A percentile compares a stretch with the other conserved stretches of the same genome.
Evolutionary conservation across 2,797 vertebrate genomes (phyloP).

Genomic region (Gymnothorax reevesii): DNA sequence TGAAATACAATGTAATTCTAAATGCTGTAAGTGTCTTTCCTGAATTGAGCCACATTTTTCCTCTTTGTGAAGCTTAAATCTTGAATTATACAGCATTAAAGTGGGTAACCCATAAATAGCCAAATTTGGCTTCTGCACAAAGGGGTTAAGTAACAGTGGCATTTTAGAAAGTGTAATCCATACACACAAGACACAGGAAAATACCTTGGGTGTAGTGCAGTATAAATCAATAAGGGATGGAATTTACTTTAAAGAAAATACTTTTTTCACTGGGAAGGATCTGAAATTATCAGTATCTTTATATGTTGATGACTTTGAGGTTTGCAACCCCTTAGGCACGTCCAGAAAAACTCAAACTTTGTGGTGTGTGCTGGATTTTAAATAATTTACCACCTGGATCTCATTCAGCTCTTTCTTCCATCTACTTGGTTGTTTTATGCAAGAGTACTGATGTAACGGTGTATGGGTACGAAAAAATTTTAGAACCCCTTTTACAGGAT

Average conservation of each 20-base stretch:
- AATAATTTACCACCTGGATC: constrained; percentile 24
- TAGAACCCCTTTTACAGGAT: constrained; percentile 29
- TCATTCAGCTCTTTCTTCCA: constrained; percentile 27
- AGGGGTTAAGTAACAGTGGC: no score
- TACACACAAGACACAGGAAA: background rate
- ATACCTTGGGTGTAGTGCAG: background rate
- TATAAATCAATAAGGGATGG: constrained; percentile 6
- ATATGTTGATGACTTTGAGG: background rate
- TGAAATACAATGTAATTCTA: no score
- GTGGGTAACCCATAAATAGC: no score
- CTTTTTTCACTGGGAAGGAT: background rate
- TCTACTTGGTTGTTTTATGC: constrained; percentile 22
- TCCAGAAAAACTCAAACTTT: constrained; percentile 23
- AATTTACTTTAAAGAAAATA: background rate
- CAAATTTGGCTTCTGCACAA: no score
- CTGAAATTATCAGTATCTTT: background rate
- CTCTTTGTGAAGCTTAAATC: no score
- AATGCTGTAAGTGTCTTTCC: no score
- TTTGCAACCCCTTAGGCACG: constrained; percentile 4
- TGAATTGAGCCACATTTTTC: no score
- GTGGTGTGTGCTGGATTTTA: constrained; percentile 26
- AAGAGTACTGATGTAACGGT: constrained; percentile 26
- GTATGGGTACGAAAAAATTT: constrained; percentile 22
- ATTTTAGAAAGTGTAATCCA: background rate
- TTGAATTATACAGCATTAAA: no score